phyloP scores from a whole-genome alignment of 1,140 invertebrate species.

The Meteorus sp. region DNA sequence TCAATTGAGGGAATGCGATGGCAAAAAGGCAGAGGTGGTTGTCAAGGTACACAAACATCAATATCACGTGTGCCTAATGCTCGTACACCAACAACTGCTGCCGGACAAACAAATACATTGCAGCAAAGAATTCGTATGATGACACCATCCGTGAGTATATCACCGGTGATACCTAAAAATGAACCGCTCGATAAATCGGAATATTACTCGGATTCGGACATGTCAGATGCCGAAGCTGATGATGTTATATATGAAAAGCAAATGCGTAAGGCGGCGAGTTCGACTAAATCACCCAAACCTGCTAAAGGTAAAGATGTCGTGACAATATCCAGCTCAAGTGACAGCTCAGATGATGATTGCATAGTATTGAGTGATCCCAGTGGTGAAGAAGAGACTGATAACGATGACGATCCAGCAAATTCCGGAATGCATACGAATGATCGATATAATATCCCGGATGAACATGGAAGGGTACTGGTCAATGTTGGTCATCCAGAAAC shows the following conservation, averaged over 20 bases:
- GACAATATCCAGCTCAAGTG: conserved; percentile 69
- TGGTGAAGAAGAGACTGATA: conserved; percentile 64
- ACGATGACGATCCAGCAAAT: conserved; percentile 68
- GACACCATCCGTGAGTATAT: conserved; percentile 60
- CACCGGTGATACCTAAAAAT: conserved; percentile 56
- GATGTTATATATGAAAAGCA: conserved; percentile 48
- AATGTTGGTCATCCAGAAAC: conserved; percentile 94
- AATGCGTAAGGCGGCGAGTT: conserved; percentile 42
- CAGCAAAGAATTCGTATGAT: conserved; percentile 59
- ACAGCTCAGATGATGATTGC: conserved; percentile 76
- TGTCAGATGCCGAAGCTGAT: conserved; percentile 51
- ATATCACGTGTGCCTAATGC: conserved; percentile 50
- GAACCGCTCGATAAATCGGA: conserved; percentile 49
- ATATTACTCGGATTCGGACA: conserved; percentile 54
- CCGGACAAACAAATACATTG: conserved; percentile 41
- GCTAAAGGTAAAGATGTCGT: conserved; percentile 60
- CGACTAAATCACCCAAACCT: conserved; percentile 46
- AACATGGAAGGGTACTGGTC: conserved; percentile 88
- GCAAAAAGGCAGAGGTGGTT: conserved; percentile 42
- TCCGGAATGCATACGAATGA: conserved; percentile 86
- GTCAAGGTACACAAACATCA: conserved; percentile 46
- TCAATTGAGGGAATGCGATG: conserved; percentile 40
- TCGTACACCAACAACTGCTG: conserved; percentile 28
- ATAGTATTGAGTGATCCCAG: conserved; percentile 76
- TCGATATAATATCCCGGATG: conserved; percentile 88